These are phyloP conservation scores for Meriones unguiculatus DNA, from an alignment of 2,113 vertebrate species.

Conservation along the genomic window DNA sequence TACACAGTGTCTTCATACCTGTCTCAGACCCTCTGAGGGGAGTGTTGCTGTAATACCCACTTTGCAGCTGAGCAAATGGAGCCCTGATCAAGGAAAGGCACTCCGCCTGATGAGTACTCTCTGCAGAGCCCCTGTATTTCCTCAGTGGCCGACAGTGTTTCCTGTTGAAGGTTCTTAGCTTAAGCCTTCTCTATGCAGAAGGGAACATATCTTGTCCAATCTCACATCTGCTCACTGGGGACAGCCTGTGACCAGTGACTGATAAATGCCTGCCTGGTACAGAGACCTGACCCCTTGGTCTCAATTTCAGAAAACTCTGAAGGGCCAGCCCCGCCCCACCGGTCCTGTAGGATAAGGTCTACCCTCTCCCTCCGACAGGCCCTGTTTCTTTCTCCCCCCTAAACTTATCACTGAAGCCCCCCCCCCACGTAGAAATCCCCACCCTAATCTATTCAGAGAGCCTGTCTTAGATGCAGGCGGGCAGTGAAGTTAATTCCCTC, in stretches of 20 bases:
- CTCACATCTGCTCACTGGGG: neutral
- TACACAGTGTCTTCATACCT: neutral
- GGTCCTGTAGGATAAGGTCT: fast-evolving
- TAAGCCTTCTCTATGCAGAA: neutral
- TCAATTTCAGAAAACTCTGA: neutral
- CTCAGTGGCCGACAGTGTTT: neutral
- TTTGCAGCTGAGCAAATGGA: constrained; percentile 2
- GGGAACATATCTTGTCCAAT: neutral
- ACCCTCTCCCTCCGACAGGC: neutral
- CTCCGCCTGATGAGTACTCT: neutral
- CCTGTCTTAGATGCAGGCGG: neutral
- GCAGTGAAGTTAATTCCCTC: neutral
- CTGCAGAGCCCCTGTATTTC: neutral
- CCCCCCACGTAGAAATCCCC: neutral
- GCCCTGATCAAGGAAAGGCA: neutral
- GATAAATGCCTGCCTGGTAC: neutral
- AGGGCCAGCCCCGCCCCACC: neutral
- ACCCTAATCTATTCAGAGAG: neutral
- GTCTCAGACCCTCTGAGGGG: neutral
- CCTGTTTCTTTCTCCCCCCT: neutral
- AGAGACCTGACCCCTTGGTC: neutral
- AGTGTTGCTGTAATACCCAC: neutral
- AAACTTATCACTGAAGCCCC: neutral
- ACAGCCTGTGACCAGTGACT: neutral
- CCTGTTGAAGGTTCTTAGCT: neutral